Conservation (phyloP, 2,888 invertebrate species). For the Aspidapion aeneum region DNA sequence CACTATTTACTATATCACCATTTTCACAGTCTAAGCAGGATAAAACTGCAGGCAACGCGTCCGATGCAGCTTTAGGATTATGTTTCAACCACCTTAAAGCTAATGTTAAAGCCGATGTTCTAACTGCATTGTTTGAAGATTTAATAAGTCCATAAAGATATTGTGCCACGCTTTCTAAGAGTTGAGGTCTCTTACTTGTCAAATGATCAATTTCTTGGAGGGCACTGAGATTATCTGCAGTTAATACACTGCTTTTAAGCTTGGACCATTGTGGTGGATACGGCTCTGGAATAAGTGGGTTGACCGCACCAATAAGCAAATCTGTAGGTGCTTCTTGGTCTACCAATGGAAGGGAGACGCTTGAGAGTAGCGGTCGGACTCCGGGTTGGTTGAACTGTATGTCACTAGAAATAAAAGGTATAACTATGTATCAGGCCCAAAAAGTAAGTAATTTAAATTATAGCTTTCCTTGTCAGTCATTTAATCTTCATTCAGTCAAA, state of each 20-base stretch:
- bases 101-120: constrained; percentile 68
- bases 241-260: constrained; percentile 50
- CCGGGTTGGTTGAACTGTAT: constrained; percentile 57
- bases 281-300: constrained; percentile 45
- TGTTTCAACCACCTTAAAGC: constrained; percentile 69
- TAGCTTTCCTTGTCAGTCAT: too few species aligned
- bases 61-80: constrained; percentile 52
- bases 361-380: constrained; percentile 57
- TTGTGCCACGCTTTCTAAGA: constrained; percentile 63
- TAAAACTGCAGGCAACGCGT: constrained; percentile 72
- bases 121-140: constrained; percentile 60
- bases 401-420: constrained; percentile 46
- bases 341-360: constrained; percentile 55
- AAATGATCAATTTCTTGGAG: constrained; percentile 73
- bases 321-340: constrained; percentile 51
- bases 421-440: neutral
- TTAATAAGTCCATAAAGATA: constrained; percentile 61
- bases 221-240: constrained; percentile 55
- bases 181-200: constrained; percentile 64
- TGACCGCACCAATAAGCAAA: constrained; percentile 51
- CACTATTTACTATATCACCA: constrained; percentile 73
- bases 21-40: constrained; percentile 78
- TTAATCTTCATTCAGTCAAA: too few species aligned
- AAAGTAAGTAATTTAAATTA: neutral
- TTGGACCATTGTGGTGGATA: constrained; percentile 50